Evolutionary conservation across 1,140 invertebrate species (phyloP).

Genomic region (Parapsyche elsis): DNA sequence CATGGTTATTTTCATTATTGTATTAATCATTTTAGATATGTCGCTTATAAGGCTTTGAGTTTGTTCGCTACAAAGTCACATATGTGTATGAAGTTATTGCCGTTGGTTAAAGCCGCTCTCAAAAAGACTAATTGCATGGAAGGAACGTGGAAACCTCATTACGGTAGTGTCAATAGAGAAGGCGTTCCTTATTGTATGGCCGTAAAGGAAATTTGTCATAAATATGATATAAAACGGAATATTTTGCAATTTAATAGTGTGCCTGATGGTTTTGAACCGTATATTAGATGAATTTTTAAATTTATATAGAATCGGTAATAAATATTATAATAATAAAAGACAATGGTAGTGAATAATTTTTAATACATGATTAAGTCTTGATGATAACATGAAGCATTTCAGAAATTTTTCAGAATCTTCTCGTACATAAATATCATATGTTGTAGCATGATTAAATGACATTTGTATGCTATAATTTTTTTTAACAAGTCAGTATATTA

Average conservation of each 20-base stretch:
- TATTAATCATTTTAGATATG: conserved; percentile 66
- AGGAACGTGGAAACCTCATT: conserved; percentile 64
- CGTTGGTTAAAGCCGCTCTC: conserved; percentile 59
- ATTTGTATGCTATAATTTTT: too few species aligned
- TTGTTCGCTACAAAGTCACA: conserved; percentile 61
- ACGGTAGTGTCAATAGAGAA: conserved; percentile 58
- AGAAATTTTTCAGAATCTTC: not conserved
- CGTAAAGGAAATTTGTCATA: conserved; percentile 60
- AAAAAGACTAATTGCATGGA: conserved; percentile 64
- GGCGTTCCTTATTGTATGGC: conserved; percentile 57
- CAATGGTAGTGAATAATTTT: too few species aligned
- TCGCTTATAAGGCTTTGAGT: conserved; percentile 63
- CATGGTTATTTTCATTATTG: conserved; percentile 62
- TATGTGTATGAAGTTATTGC: conserved; percentile 61
- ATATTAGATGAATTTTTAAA: conserved; percentile 39
- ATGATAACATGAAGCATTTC: conserved; percentile 18
- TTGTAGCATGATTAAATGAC: too few species aligned
- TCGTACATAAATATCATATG: not conserved
- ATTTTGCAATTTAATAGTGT: conserved; percentile 57
- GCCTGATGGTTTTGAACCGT: conserved; percentile 49
- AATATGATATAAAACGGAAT: conserved; percentile 51
- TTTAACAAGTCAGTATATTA: too few species aligned
- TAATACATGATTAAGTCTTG: too few species aligned
- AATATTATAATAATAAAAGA: too few species aligned
- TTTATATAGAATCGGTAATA: too few species aligned